A percentile compares a stretch with the other conserved stretches of the same genome.
Evolutionary conservation across 2,113 vertebrate genomes (phyloP).

Genomic region (Poicephalus meyeri): DNA sequence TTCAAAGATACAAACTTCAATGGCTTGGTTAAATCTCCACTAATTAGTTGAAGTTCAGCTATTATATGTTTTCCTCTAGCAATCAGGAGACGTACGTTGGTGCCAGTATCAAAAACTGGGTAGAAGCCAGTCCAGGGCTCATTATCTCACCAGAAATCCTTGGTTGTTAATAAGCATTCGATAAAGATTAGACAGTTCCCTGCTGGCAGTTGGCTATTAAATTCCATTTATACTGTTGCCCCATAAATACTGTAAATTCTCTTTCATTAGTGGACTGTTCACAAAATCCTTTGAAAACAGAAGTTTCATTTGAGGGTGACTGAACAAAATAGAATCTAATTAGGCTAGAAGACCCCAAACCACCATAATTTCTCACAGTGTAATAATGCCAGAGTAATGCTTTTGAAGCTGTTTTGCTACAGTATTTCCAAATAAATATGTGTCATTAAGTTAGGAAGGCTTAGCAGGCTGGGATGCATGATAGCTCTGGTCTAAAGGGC

Average conservation of each 20-base stretch:
- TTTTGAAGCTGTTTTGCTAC: conserved; percentile 13
- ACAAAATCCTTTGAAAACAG: conserved; percentile 46
- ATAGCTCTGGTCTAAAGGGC: not conserved
- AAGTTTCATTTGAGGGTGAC: conserved; percentile 46
- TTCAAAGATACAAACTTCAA: not conserved
- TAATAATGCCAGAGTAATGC: not conserved
- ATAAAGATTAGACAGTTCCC: conserved; percentile 59
- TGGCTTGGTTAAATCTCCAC: not conserved
- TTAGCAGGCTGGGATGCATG: not conserved
- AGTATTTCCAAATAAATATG: conserved; percentile 15
- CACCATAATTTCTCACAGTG: conserved; percentile 20
- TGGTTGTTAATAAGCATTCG: conserved; percentile 46
- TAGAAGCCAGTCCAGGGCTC: conserved; percentile 40
- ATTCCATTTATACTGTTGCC: conserved; percentile 57
- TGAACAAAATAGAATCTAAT: conserved; percentile 54
- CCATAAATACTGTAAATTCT: conserved; percentile 61
- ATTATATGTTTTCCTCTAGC: conserved; percentile 15
- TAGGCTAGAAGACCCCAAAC: conserved; percentile 40
- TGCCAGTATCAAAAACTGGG: conserved; percentile 47
- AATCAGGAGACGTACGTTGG: conserved; percentile 34
- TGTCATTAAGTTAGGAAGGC: not conserved
- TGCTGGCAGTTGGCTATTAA: conserved; percentile 54
- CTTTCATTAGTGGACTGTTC: conserved; percentile 47
- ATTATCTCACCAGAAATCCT: conserved; percentile 61
- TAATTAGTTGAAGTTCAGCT: conserved; percentile 33